phyloP scores from a whole-genome alignment of 2,113 vertebrate species.

The Upupa epops region DNA sequence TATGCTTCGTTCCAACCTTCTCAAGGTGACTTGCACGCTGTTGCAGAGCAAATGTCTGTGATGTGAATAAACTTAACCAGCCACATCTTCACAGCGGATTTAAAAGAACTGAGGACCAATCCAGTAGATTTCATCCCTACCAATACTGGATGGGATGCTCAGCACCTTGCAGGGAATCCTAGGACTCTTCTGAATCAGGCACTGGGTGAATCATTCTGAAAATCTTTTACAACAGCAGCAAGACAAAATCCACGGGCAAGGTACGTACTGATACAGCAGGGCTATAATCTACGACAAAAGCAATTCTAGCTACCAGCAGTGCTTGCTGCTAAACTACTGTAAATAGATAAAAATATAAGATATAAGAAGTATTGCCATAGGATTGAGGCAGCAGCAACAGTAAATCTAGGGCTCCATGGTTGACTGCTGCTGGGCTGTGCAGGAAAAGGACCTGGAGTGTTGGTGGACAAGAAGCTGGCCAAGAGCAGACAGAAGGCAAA shows the following conservation, averaged over 20 bases:
- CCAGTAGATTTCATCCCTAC: background rate
- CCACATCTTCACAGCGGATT: background rate
- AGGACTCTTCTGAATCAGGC: background rate
- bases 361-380: too few relatives aligned
- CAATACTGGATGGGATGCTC: background rate
- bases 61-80: background rate
- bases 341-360: too few relatives aligned
- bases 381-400: too few relatives aligned
- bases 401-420: too few relatives aligned
- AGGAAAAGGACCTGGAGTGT: too few relatives aligned
- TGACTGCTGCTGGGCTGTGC: too few relatives aligned
- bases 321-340: background rate
- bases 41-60: background rate
- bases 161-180: background rate
- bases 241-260: background rate
- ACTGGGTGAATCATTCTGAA: background rate
- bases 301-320: background rate
- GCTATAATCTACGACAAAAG: background rate
- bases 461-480: too few relatives aligned
- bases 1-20: background rate
- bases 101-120: background rate
- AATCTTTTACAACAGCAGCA: background rate
- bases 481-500: too few relatives aligned
- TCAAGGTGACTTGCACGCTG: background rate
- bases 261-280: background rate